phyloP scores from a whole-genome alignment of 2,113 vertebrate genomes.

The Dipodomys ordii region DNA sequence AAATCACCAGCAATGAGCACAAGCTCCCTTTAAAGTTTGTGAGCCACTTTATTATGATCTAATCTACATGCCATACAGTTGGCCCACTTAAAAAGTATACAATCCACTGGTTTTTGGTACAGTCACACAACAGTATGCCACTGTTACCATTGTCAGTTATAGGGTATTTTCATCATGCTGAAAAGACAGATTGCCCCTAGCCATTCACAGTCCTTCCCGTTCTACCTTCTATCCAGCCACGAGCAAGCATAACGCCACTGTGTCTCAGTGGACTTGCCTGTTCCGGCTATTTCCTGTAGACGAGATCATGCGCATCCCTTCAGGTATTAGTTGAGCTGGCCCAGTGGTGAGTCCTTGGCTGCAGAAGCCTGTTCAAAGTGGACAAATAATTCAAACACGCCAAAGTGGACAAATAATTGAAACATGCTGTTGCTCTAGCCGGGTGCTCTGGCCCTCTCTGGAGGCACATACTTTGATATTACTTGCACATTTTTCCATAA shows the following conservation, averaged over 20 bases:
- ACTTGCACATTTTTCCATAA: neutral
- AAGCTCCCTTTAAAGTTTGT: neutral
- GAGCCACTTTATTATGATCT: neutral
- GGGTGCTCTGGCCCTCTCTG: neutral
- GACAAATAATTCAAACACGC: too few species aligned
- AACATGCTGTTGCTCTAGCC: too few species aligned
- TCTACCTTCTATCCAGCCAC: neutral
- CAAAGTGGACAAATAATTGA: too few species aligned
- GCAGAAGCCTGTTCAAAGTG: neutral
- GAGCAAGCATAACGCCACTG: neutral
- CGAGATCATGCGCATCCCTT: neutral
- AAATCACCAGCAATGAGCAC: neutral
- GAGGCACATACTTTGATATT: neutral
- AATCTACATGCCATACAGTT: neutral
- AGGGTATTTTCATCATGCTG: neutral
- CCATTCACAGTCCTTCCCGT: neutral
- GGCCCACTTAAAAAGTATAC: neutral
- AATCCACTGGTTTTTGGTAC: neutral
- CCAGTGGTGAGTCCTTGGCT: neutral
- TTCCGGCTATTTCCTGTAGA: neutral
- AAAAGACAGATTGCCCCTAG: neutral
- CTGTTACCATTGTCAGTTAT: neutral
- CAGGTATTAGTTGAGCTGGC: neutral
- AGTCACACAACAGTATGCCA: neutral
- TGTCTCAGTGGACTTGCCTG: neutral